A percentile compares a stretch with the other conserved stretches of the same genome.
These are phyloP conservation scores for Erythrolamprus reginae DNA, from an alignment of 2,113 vertebrate genomes.

Conservation along the genomic window DNA sequence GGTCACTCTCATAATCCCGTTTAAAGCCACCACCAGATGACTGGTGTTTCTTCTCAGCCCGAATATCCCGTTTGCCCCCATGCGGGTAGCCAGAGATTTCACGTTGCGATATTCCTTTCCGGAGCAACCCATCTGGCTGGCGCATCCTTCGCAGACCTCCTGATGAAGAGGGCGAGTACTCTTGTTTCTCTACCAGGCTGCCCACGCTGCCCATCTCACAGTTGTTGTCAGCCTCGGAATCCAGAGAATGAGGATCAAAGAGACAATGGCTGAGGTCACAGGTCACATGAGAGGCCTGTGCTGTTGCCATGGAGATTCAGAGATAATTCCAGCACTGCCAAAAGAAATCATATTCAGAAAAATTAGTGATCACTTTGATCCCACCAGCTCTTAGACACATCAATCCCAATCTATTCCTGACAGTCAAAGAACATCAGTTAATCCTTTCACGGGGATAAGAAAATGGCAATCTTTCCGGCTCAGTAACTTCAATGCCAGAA, in stretches of 20 bases:
- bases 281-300: constrained; percentile 81
- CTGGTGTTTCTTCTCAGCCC: constrained; percentile 72
- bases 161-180: constrained; percentile 72
- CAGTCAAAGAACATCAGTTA: not conserved
- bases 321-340: constrained; percentile 71
- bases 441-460: not conserved
- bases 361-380: constrained; percentile 1
- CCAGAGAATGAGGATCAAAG: constrained; percentile 62
- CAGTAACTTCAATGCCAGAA: not conserved
- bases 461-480: not conserved
- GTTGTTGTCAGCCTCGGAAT: constrained; percentile 53
- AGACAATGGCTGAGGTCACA: constrained; percentile 74
- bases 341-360: constrained; percentile 36
- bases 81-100: constrained; percentile 93
- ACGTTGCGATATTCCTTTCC: constrained; percentile 85
- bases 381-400: not conserved
- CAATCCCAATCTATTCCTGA: not conserved
- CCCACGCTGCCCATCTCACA: constrained; percentile 94
- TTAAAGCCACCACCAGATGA: constrained; percentile 61
- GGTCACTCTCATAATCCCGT: constrained; percentile 72
- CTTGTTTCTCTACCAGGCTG: constrained; percentile 91
- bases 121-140: constrained; percentile 81
- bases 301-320: constrained; percentile 92
- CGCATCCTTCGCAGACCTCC: constrained; percentile 78
- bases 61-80: constrained; percentile 84